phyloP scores from a whole-genome alignment of 2,113 vertebrate species.

The Theristicus caerulescens region DNA sequence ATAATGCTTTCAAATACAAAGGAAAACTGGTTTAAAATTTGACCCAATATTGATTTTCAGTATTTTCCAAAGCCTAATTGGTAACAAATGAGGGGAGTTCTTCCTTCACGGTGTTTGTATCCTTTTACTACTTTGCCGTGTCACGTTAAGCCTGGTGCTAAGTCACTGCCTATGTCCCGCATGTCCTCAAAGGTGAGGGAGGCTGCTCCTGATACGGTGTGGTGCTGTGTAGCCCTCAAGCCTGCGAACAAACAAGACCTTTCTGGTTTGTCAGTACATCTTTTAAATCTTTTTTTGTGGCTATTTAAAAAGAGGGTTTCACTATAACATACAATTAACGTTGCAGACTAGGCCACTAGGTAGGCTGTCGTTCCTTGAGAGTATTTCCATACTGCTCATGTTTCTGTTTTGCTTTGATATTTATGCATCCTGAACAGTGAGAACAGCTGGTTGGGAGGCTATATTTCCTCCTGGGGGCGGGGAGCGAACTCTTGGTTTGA shows the following conservation, averaged over 20 bases:
- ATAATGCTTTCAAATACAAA: not conserved
- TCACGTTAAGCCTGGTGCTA: not conserved
- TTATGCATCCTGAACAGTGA: not conserved
- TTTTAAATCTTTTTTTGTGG: not conserved
- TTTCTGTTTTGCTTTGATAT: not conserved
- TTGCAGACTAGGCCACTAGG: not conserved
- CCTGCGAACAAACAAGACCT: not conserved
- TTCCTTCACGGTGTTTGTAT: rapidly evolving
- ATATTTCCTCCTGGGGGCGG: not conserved
- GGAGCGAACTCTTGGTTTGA: not conserved
- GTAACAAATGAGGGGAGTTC: not conserved
- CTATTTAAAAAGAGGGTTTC: not conserved
- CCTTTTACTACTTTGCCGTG: not conserved
- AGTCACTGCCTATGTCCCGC: not conserved
- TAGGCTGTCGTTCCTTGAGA: not conserved
- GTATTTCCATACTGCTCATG: not conserved
- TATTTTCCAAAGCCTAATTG: not conserved
- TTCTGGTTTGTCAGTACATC: not conserved
- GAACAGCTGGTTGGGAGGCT: not conserved
- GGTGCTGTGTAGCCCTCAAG: not conserved
- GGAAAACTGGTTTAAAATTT: not conserved
- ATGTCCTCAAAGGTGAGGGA: not conserved
- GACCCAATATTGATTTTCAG: not conserved
- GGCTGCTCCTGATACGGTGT: not conserved
- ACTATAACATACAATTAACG: not conserved